Percentiles rank a stretch among this genome's conserved stretches.
These are phyloP conservation scores for Bombylius discolor DNA, from an alignment of 2,888 invertebrate genomes.

Conservation along the genomic window DNA sequence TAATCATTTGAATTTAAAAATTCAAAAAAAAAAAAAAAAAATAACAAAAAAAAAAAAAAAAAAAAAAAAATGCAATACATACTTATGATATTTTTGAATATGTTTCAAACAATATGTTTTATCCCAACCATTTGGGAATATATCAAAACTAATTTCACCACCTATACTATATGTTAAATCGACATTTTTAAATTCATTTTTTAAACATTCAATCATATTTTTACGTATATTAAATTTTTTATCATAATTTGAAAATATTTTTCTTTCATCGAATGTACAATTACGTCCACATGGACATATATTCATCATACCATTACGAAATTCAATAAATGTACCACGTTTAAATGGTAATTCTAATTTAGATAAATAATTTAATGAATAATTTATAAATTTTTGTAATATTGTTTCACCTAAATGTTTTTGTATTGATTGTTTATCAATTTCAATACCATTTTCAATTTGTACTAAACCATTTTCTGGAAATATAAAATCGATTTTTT, in stretches of 20 bases:
- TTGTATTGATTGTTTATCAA: slow-evolving; percentile 52
- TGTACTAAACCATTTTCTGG: slow-evolving; percentile 87
- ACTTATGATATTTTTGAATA: slow-evolving; percentile 37
- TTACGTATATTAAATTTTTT: slow-evolving; percentile 58
- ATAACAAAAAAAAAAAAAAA: no score
- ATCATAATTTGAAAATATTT: slow-evolving; percentile 70
- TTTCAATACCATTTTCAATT: slow-evolving; percentile 54
- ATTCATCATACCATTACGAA: slow-evolving; percentile 82
- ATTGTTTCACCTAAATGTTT: slow-evolving; percentile 67
- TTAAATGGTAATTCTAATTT: slow-evolving; percentile 70
- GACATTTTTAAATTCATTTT: slow-evolving; percentile 57
- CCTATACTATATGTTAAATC: slow-evolving; percentile 76
- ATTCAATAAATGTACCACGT: slow-evolving; percentile 89
- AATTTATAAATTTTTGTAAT: slow-evolving; percentile 79
- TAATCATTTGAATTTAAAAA: no score
- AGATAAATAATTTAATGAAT: slow-evolving; percentile 70
- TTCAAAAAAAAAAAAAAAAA: no score
- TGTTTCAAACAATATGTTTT: slow-evolving; percentile 78
- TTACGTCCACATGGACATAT: slow-evolving; percentile 84
- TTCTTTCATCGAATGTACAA: slow-evolving; percentile 69
- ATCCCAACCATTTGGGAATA: slow-evolving; percentile 87
- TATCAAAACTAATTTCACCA: slow-evolving; percentile 92
- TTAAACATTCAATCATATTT: slow-evolving; percentile 63
- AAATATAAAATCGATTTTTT: slow-evolving; percentile 76
- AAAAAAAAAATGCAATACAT: neutral